Percentiles rank a stretch among this genome's conserved stretches.
These are phyloP conservation scores for Hapalemur alaotrensis DNA, from an alignment of 2,797 vertebrate species.

Conservation along the genomic window DNA sequence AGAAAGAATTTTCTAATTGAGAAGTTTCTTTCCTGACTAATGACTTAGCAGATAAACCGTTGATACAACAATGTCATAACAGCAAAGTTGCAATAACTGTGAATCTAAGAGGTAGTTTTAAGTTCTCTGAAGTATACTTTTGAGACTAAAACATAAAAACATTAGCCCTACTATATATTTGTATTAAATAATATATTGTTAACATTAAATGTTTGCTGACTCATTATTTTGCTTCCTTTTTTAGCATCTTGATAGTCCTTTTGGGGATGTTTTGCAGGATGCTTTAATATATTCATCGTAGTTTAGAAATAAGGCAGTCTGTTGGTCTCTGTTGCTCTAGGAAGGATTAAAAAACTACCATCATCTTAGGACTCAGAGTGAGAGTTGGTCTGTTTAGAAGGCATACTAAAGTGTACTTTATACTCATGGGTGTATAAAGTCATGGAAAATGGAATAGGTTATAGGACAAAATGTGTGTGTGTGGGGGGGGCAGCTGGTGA, in stretches of 20 bases:
- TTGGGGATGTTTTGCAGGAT: slow-evolving; percentile 3
- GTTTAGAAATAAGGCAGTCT: slow-evolving; percentile 5
- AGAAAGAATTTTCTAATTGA: slow-evolving; percentile 34
- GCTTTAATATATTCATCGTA: not conserved
- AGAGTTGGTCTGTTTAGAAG: not conserved
- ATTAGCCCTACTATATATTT: not conserved
- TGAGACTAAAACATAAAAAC: not conserved
- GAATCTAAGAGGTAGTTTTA: slow-evolving; percentile 38
- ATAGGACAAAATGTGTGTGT: not conserved
- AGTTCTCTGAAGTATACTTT: not conserved
- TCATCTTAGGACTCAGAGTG: not conserved
- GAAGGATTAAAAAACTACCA: not conserved
- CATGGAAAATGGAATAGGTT: slow-evolving; percentile 1
- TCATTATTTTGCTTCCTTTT: slow-evolving; percentile 4
- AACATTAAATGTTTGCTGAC: not conserved
- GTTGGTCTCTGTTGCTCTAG: not conserved
- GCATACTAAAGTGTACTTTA: not conserved
- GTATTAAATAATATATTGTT: slow-evolving; percentile 13
- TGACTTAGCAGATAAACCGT: slow-evolving; percentile 8
- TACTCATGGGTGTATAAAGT: not conserved
- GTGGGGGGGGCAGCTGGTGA: not conserved
- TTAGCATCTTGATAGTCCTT: slow-evolving; percentile 6
- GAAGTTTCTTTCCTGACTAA: not conserved
- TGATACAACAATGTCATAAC: not conserved
- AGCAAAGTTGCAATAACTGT: not conserved